Percentiles rank a stretch among this genome's conserved stretches.
Conservation (phyloP, 1,140 invertebrate genomes). For the Drosophila sulfurigaster region DNA sequence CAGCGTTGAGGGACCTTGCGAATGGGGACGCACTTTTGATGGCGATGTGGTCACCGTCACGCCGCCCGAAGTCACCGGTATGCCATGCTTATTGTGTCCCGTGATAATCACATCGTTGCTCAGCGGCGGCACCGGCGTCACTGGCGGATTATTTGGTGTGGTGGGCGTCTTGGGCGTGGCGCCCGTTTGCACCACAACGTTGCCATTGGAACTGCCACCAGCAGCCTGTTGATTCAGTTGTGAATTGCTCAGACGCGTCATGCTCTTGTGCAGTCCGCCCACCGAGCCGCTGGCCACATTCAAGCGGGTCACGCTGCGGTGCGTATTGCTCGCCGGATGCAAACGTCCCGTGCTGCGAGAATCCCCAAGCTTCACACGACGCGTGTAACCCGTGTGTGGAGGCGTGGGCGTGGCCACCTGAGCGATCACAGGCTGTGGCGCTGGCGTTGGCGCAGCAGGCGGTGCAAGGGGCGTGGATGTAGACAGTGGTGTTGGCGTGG, state of each 20-base stretch:
- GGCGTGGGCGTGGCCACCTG: constrained; percentile 51
- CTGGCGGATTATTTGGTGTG: constrained; percentile 65
- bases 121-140: constrained; percentile 80
- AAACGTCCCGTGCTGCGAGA: constrained; percentile 89
- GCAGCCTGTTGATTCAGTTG: constrained; percentile 86
- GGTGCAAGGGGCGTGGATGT: constrained; percentile 3
- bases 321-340: constrained; percentile 89
- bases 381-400: constrained; percentile 86
- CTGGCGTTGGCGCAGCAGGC: constrained; percentile 19
- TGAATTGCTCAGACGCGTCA: constrained; percentile 91
- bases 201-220: constrained; percentile 74
- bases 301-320: constrained; percentile 90
- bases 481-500: neutral
- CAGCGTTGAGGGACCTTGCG: constrained; percentile 85
- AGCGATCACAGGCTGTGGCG: constrained; percentile 11
- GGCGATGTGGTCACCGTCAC: constrained; percentile 88
- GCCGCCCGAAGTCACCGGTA: constrained; percentile 86
- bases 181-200: constrained; percentile 74
- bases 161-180: constrained; percentile 71
- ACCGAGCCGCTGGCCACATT: constrained; percentile 90
- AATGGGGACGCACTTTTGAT: constrained; percentile 85
- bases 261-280: constrained; percentile 92
- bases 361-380: constrained; percentile 88
- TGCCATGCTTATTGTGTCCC: constrained; percentile 85
- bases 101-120: constrained; percentile 85